Base-by-base conservation (phyloP, 2,113 vertebrate genomes). In the Murina feae region DNA sequence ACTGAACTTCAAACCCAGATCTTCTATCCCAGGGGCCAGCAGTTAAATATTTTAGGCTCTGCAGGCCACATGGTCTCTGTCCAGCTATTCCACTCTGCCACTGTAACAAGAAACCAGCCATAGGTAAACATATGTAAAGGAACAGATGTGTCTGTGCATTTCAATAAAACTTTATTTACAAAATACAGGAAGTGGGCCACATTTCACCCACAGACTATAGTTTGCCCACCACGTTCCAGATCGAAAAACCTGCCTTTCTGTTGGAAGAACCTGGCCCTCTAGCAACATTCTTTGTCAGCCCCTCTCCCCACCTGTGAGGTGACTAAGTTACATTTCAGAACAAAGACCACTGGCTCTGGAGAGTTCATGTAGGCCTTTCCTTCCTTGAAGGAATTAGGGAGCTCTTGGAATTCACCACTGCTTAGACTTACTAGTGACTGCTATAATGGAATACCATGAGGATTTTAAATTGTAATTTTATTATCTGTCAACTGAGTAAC, bases 131-230 rank as follows among this genome's bases (percentile, higher is more conserved):
- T 18, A 12, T 20, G 44, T 20, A 51, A 44, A 53, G 14, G 7
- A 75, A 35, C 17, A 49, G 44, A 7, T 0, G 12, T 47, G 39
- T 9, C 53, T 49, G 6, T 1, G 16, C 47, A 30, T 89, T 85
- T 60, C 49, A 68, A 72, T 79, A 95, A 89, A 93, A 89, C 66
- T 89, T 91, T 51, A 89, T 93, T 72, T 79, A 82, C 42, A 86
- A 37, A 76, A 78, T 44, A 4, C n/a, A 86, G 74, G 65, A 44
- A 74, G 74, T 49, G n/a, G 78, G 35, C 37, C 18, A 2, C 12
- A 47, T 47, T 11, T 53, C 86, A 42, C 71, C 25, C 75, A 4
- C 30, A 13, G 65, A 37, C 83, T 76, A 2, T 23, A 23, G 42
- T 66, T 66, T 72, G 39, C 74, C 71, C 1, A 23, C n/a, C 2